Evolutionary conservation across 2,113 vertebrate genomes (phyloP).

Genomic region (Cyprinodon brontotheroides): DNA sequence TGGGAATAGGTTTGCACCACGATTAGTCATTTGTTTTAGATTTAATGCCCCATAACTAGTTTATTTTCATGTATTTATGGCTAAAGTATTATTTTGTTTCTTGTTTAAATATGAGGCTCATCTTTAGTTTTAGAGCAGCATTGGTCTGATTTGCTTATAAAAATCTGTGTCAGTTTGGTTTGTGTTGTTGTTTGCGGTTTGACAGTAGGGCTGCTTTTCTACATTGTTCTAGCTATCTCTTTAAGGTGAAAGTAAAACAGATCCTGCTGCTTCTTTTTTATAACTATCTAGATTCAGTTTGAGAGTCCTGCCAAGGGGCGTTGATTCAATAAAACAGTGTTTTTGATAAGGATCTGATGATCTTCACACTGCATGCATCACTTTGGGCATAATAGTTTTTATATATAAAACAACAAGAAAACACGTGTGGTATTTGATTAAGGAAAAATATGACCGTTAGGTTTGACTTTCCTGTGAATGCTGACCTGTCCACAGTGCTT

Average conservation of each 20-base stretch:
- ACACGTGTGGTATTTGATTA: no score
- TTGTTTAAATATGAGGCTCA: neutral
- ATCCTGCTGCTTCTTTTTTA: neutral
- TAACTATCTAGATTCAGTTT: neutral
- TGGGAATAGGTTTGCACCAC: neutral
- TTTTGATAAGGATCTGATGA: neutral
- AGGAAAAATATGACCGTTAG: no score
- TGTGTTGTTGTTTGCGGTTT: conserved; percentile 23
- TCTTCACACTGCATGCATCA: neutral
- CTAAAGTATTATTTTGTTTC: neutral
- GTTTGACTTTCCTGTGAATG: no score
- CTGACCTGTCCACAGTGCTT: no score
- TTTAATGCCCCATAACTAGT: neutral
- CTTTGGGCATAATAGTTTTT: no score
- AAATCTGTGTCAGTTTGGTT: conserved; percentile 1
- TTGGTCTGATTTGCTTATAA: neutral
- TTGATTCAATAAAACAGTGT: neutral
- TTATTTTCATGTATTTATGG: neutral
- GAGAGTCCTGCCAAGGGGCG: neutral
- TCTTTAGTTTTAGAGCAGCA: neutral
- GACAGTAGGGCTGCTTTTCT: neutral
- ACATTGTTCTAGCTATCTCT: neutral
- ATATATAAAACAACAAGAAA: no score
- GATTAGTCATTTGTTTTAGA: neutral
- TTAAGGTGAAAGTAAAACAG: neutral